Conservation (phyloP, 2,797 vertebrate genomes). For the Macropus fuliginosus region DNA sequence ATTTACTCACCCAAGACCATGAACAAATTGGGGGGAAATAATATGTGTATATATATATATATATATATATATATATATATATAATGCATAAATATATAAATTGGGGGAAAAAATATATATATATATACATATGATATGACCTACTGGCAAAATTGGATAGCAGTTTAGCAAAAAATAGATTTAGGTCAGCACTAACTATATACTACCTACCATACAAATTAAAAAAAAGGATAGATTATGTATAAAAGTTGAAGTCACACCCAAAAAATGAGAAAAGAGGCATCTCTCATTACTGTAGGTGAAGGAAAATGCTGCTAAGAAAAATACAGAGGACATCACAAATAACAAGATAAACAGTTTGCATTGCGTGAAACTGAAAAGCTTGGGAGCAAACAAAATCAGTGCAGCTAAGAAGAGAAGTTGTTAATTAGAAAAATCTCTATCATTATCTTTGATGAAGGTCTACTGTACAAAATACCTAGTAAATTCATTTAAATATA, state of each 20-base stretch:
- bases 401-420: neutral
- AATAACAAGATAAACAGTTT: neutral
- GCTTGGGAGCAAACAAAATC: neutral
- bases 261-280: neutral
- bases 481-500: neutral
- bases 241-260: neutral
- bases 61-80: too few relatives aligned
- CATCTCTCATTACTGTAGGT: neutral
- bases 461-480: neutral
- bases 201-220: neutral
- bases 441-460: neutral
- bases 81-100: too few relatives aligned
- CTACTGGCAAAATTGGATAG: neutral
- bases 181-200: neutral
- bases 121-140: neutral
- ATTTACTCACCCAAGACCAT: neutral
- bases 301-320: neutral
- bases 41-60: too few relatives aligned
- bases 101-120: too few relatives aligned
- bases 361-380: neutral
- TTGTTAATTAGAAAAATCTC: neutral
- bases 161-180: neutral
- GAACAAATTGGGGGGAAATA: neutral
- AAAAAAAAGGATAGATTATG: neutral
- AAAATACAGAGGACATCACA: neutral